phyloP scores from a whole-genome alignment of 2,113 vertebrate species.

The Donacobius atricapilla region DNA sequence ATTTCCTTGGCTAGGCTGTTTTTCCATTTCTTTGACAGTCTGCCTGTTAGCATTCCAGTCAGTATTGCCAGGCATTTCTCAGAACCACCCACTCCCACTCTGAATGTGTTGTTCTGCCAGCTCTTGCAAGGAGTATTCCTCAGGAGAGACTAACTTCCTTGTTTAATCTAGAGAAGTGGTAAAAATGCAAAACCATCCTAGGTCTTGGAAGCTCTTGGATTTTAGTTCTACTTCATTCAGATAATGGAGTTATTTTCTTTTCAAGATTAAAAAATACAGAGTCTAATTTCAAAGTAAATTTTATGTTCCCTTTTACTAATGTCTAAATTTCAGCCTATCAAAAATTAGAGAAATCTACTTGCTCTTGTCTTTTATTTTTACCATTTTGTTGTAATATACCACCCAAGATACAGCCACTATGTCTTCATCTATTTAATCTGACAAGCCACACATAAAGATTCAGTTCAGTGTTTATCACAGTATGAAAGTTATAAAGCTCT shows the following conservation, averaged over 20 bases:
- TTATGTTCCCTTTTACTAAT: neutral
- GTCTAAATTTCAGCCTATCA: neutral
- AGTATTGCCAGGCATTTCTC: neutral
- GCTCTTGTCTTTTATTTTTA: neutral
- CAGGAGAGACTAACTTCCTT: neutral
- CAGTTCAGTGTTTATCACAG: conserved; percentile 32
- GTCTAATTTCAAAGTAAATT: neutral
- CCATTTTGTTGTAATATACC: neutral
- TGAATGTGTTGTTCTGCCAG: neutral
- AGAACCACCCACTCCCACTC: neutral
- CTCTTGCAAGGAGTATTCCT: neutral
- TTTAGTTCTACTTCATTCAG: neutral
- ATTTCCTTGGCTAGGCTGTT: neutral
- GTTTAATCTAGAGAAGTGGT: neutral
- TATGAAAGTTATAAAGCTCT: conserved; percentile 19
- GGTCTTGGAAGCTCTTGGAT: neutral
- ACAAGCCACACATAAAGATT: conserved; percentile 36
- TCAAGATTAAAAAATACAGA: neutral
- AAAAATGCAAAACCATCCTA: neutral
- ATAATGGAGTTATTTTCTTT: neutral
- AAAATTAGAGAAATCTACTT: neutral
- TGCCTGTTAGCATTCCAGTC: neutral
- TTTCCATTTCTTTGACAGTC: neutral
- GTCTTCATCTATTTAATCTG: conserved; percentile 46
- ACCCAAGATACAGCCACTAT: neutral